Percentiles rank a stretch among this genome's conserved stretches.
phyloP scores from a whole-genome alignment of 2,113 vertebrate species.

The Erythrocebus patas region DNA sequence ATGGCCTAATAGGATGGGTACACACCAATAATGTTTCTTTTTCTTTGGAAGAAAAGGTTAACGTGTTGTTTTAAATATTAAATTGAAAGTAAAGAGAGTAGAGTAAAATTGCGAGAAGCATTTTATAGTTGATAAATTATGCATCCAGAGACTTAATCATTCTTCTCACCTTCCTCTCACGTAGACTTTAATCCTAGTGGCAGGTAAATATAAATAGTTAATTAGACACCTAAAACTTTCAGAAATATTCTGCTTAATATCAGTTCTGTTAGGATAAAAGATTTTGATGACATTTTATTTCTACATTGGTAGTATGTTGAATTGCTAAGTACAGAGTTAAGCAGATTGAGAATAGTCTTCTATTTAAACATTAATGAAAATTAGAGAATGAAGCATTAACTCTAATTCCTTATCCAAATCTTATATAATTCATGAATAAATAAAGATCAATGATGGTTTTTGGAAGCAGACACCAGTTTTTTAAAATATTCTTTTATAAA shows the following conservation, averaged over 20 bases:
- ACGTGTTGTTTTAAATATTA: slow-evolving; percentile 25
- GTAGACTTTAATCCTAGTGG: not conserved
- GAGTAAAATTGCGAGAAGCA: not conserved
- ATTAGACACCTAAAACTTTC: not conserved
- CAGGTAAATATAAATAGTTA: not conserved
- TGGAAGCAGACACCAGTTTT: not conserved
- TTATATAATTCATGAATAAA: slow-evolving; percentile 13
- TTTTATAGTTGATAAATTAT: not conserved
- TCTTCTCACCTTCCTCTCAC: not conserved
- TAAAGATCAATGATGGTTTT: not conserved
- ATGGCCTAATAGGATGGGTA: not conserved
- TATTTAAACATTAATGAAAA: slow-evolving; percentile 26
- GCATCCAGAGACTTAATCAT: not conserved
- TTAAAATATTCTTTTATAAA: slow-evolving; percentile 1
- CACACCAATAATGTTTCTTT: not conserved
- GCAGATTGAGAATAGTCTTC: not conserved
- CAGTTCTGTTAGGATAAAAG: not conserved
- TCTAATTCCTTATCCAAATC: slow-evolving; percentile 4
- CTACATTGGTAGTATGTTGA: not conserved
- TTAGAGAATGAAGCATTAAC: not conserved
- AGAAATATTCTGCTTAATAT: not conserved
- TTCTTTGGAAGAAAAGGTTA: not conserved
- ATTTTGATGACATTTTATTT: not conserved
- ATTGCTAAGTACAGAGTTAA: not conserved
- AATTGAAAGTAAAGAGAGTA: not conserved